Conservation (phyloP, 2,888 invertebrate genomes). For the Epinotia bilunana region DNA sequence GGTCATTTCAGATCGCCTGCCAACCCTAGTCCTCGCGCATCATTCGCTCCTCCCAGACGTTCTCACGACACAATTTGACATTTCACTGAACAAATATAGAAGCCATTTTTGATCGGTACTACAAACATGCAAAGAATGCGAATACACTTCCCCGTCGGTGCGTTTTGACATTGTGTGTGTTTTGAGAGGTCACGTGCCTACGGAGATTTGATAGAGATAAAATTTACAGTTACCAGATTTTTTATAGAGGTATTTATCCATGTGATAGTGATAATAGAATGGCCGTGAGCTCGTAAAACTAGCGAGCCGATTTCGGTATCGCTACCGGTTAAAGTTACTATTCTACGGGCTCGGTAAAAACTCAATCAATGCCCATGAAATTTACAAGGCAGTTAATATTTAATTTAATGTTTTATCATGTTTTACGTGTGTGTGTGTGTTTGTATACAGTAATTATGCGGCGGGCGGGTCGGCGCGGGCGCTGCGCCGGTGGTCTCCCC, state of each 20-base stretch:
- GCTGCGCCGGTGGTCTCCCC: slow-evolving; percentile 80
- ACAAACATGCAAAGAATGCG: slow-evolving; percentile 67
- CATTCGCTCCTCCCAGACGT: slow-evolving; percentile 68
- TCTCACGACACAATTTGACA: slow-evolving; percentile 82
- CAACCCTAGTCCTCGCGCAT: slow-evolving; percentile 54
- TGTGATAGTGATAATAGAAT: slow-evolving; percentile 59
- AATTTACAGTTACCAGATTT: slow-evolving; percentile 56
- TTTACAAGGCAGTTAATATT: slow-evolving; percentile 81
- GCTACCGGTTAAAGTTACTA: slow-evolving; percentile 66
- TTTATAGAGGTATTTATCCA: slow-evolving; percentile 62
- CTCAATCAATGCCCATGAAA: slow-evolving; percentile 77
- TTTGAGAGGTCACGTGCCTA: slow-evolving; percentile 59
- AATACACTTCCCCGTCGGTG: slow-evolving; percentile 57
- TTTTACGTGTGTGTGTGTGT: slow-evolving; percentile 65
- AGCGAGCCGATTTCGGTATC: slow-evolving; percentile 63
- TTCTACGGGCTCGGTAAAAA: slow-evolving; percentile 65
- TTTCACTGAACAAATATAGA: slow-evolving; percentile 81
- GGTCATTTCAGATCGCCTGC: neutral
- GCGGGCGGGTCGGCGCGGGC: slow-evolving; percentile 74
- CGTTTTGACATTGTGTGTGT: slow-evolving; percentile 59
- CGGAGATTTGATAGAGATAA: slow-evolving; percentile 62
- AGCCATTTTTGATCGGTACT: slow-evolving; percentile 75
- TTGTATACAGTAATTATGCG: slow-evolving; percentile 82
- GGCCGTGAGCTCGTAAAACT: slow-evolving; percentile 55
- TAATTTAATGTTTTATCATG: slow-evolving; percentile 80